A percentile compares a stretch with the other conserved stretches of the same genome.
Evolutionary conservation across 1,140 invertebrate genomes (phyloP).

Genomic region (Stegodyphus mimosarum): DNA sequence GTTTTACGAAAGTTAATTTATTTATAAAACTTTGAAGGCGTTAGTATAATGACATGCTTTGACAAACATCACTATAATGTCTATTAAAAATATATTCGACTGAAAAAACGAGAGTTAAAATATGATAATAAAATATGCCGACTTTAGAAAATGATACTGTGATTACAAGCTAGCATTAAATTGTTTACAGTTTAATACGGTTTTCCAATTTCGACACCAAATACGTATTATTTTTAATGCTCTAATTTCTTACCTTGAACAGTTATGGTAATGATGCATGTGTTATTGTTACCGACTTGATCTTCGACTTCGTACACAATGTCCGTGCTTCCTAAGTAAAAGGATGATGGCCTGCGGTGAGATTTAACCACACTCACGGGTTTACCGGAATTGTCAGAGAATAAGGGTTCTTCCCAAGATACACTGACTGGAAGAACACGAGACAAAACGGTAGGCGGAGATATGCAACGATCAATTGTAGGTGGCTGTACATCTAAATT

Average conservation of each 20-base stretch:
- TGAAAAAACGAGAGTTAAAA: no score
- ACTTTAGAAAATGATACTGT: no score
- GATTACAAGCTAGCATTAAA: no score
- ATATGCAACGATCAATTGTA: constrained; percentile 74
- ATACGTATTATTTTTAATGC: no score
- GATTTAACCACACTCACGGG: constrained; percentile 68
- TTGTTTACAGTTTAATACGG: no score
- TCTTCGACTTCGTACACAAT: constrained; percentile 75
- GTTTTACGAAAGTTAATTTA: no score
- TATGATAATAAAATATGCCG: no score
- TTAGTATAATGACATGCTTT: no score
- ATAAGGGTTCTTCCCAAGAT: constrained; percentile 76
- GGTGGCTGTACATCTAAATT: constrained; percentile 74
- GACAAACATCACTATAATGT: no score
- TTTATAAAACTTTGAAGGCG: no score
- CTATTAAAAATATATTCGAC: no score
- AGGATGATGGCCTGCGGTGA: constrained; percentile 70
- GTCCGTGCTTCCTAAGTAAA: constrained; percentile 73
- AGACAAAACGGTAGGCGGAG: constrained; percentile 72
- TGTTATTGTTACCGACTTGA: constrained; percentile 73
- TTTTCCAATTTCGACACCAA: no score
- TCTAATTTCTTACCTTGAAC: constrained; percentile 72
- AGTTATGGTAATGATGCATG: constrained; percentile 74
- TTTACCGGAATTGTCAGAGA: constrained; percentile 77
- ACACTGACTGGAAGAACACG: constrained; percentile 68